These are phyloP conservation scores for Istiophorus platypterus DNA, from an alignment of 2,113 vertebrate genomes.

Conservation along the genomic window DNA sequence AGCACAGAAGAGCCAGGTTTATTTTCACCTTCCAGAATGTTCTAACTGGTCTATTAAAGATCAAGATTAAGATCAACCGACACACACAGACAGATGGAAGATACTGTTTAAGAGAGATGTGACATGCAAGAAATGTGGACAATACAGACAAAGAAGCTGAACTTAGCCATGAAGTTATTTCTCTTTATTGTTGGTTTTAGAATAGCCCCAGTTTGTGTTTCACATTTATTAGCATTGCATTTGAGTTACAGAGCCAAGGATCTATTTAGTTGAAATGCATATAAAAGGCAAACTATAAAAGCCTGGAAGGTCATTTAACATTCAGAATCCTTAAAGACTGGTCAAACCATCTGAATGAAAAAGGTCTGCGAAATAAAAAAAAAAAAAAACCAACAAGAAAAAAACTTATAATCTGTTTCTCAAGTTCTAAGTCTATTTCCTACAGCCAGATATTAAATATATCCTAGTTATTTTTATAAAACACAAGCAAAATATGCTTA, in stretches of 20 bases:
- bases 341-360: neutral
- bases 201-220: neutral
- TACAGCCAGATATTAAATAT: neutral
- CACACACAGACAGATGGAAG: neutral
- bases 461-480: neutral
- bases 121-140: neutral
- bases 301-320: too few species aligned
- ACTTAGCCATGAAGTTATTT: neutral
- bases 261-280: too few species aligned
- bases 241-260: neutral
- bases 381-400: too few species aligned
- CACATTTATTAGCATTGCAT: neutral
- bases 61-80: conserved; percentile 1
- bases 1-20: neutral
- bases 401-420: neutral
- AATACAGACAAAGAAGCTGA: neutral
- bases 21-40: neutral
- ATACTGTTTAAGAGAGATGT: neutral
- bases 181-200: neutral
- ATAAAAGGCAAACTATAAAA: too few species aligned
- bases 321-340: neutral
- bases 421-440: neutral
- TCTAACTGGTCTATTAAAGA: neutral
- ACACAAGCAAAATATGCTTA: neutral
- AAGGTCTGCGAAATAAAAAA: too few species aligned